Evolutionary conservation across 2,113 vertebrate species (phyloP), one percentile per base, ranked within the genome.

Genomic region (Ascaphus truei): DNA sequence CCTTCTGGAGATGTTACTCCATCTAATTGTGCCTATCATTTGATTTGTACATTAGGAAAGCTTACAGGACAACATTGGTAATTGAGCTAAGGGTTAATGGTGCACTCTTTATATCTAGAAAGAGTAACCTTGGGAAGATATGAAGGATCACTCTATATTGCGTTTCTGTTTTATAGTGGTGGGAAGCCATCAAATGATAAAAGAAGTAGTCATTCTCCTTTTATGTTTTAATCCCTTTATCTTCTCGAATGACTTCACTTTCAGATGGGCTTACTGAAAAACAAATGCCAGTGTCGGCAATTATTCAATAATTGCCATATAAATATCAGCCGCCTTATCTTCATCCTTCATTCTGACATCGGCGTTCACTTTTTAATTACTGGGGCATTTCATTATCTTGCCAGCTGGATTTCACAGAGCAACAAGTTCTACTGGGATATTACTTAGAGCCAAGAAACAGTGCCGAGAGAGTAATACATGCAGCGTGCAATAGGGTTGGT

Each of bases 331-430:
- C 50, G 3, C 18, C 36, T 55, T 56, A 30, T 56, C n/a, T 31
- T 56, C 34, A 66, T 66, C 3, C 18, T 43, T 66, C 51, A 66
- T 66, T 43, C 26, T 66, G 63, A 23, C 50, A 66, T 56, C 2
- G 43, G 27, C 27, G 33, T n/a, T 53, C 55, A 55, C 63, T 55
- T 43, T 66, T 56, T 66, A 43, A 66, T 56, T 56, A 16, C 51
- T 16, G 33, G 51, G n/a, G 51, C 36, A 43, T 56, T 45, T 66
- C 30, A 66, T 66, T 66, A 55, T 43, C 36, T 25, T 55, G 51
- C 51, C 63, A 55, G 50, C 51, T 66, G 51, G 63, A 56, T 66
- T 41, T 51, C 36, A 66, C 25, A 20, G 15, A 45, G 58, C 26
- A 41, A 47, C 39, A 31, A 31, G 27, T 47, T 45, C 29, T 47